These are phyloP conservation scores for Agapornis roseicollis DNA, from an alignment of 2,113 vertebrate species.

Conservation along the genomic window DNA sequence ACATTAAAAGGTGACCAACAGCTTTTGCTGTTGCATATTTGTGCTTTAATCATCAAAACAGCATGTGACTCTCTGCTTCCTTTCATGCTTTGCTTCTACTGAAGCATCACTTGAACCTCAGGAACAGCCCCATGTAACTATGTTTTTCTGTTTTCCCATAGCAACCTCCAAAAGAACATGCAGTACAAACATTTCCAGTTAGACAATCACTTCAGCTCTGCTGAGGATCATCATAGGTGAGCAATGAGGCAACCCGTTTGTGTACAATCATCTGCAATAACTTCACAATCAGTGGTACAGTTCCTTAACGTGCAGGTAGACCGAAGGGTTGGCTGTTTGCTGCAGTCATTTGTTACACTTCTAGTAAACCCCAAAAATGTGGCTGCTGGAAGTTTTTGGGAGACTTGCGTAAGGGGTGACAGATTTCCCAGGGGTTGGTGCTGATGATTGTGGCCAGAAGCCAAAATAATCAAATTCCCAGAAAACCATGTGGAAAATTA, in stretches of 20 bases:
- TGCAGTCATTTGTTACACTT: background rate
- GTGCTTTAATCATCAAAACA: background rate
- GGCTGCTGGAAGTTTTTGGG: background rate
- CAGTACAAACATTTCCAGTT: background rate
- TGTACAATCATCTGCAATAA: accelerated
- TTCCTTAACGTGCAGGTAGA: background rate
- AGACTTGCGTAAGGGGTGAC: background rate
- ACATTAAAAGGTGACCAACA: background rate
- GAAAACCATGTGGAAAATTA: background rate
- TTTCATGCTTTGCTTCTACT: background rate
- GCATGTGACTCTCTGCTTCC: background rate
- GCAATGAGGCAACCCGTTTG: background rate
- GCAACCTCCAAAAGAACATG: background rate
- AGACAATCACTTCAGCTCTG: background rate
- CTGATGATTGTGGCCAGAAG: background rate
- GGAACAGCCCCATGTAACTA: background rate
- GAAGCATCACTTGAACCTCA: background rate
- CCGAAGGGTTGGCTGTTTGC: background rate
- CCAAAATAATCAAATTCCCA: background rate
- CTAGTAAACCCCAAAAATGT: background rate
- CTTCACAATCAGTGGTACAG: background rate
- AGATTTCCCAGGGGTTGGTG: background rate
- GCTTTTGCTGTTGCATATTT: background rate
- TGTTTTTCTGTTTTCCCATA: background rate
- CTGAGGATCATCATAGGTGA: background rate